A percentile compares a stretch with the other conserved stretches of the same genome.
phyloP scores from a whole-genome alignment of 2,888 invertebrate genomes.

The Unio delphinus region DNA sequence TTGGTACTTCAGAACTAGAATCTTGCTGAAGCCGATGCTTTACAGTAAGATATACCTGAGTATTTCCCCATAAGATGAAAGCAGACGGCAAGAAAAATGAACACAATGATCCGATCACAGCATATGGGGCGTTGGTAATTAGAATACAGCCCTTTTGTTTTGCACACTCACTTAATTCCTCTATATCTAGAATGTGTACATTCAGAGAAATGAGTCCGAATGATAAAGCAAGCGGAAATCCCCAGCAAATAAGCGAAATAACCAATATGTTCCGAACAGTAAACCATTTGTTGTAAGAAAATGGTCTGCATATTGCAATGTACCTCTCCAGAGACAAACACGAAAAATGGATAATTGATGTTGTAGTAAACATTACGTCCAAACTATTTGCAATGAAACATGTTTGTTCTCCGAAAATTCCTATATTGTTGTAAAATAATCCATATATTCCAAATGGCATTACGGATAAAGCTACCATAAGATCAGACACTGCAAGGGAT shows the following conservation, averaged over 20 bases:
- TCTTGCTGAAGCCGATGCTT: no score
- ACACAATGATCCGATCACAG: no score
- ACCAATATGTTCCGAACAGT: conserved; percentile 4
- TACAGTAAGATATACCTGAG: no score
- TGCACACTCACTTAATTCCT: conserved; percentile 4
- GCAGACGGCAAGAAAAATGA: no score
- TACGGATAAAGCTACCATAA: conserved; percentile 16
- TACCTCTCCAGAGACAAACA: conserved; percentile 20
- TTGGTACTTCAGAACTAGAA: no score
- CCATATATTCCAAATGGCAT: conserved; percentile 19
- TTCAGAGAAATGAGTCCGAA: conserved; percentile 21
- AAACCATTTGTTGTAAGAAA: conserved; percentile 13
- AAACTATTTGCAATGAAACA: conserved; percentile 16
- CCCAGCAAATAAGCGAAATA: conserved; percentile 13
- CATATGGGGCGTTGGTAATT: no score
- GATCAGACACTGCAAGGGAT: conserved; percentile 17
- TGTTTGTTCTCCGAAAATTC: conserved; percentile 7
- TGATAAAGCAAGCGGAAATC: conserved; percentile 1
- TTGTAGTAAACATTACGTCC: conserved; percentile 19
- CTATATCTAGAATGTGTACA: conserved; percentile 4
- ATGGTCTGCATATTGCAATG: conserved; percentile 17
- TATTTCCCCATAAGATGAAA: no score
- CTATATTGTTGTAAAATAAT: conserved; percentile 5
- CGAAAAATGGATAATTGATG: conserved; percentile 20
- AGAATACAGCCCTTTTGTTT: no score